Percentiles rank a stretch among this genome's conserved stretches.
Evolutionary conservation across 2,888 invertebrate genomes (phyloP).

Genomic region (Augiades crinisus): DNA sequence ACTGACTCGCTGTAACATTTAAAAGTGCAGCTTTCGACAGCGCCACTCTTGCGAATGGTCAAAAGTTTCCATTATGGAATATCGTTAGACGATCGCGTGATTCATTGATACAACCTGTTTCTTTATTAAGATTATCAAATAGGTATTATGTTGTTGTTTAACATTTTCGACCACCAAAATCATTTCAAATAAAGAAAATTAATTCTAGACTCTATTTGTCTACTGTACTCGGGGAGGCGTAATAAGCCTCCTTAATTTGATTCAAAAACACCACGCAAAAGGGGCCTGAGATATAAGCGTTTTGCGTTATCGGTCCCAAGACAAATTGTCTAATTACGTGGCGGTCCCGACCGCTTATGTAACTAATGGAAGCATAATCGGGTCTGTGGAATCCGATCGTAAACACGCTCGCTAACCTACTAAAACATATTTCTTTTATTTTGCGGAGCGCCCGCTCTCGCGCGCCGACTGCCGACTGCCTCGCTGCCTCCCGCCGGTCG

Average conservation of each 20-base stretch:
- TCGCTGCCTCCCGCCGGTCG: conserved; percentile 41
- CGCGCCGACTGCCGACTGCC: conserved; percentile 45
- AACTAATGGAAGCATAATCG: conserved; percentile 74
- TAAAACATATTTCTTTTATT: conserved; percentile 81
- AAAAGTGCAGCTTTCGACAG: conserved; percentile 36
- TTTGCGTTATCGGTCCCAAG: conserved; percentile 42
- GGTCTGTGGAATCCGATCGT: conserved; percentile 67
- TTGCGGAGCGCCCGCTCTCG: conserved; percentile 62
- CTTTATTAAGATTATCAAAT: background rate
- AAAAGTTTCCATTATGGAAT: background rate
- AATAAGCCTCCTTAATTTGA: conserved; percentile 7
- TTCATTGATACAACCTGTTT: background rate
- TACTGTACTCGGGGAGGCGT: too few species aligned
- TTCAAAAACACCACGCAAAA: conserved; percentile 8
- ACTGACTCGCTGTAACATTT: conserved; percentile 38
- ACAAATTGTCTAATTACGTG: conserved; percentile 66
- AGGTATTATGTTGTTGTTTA: too few species aligned
- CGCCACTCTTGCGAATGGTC: background rate
- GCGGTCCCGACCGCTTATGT: conserved; percentile 59
- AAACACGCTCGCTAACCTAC: conserved; percentile 79
- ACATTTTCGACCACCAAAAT: too few species aligned
- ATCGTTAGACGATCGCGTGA: background rate
- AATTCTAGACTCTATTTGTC: too few species aligned
- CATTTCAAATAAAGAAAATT: background rate
- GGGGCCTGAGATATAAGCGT: conserved; percentile 16